Evolutionary conservation across 1,140 invertebrate genomes (phyloP).

Genomic region (Scaptomyza pallida): DNA sequence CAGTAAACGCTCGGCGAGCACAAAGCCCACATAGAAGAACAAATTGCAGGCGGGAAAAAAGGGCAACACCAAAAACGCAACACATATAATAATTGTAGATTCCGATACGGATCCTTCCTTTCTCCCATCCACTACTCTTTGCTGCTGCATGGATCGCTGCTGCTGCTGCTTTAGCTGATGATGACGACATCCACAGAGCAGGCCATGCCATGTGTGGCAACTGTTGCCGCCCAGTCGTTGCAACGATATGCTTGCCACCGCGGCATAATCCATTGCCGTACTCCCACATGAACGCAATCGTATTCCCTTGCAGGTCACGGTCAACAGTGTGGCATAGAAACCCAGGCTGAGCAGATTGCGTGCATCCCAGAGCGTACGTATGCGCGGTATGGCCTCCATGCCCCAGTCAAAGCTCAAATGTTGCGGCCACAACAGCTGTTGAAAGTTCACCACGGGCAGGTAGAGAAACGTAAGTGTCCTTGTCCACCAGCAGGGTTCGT

Average conservation of each 20-base stretch:
- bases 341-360: slow-evolving; percentile 89
- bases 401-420: slow-evolving; percentile 97
- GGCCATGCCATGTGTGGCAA: slow-evolving; percentile 51
- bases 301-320: slow-evolving; percentile 78
- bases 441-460: slow-evolving; percentile 93
- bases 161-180: slow-evolving; percentile 37
- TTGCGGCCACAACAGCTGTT: slow-evolving; percentile 91
- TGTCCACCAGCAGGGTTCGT: slow-evolving; percentile 88
- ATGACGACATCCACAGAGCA: slow-evolving; percentile 47
- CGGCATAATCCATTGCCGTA: slow-evolving; percentile 35
- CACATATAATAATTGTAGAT: slow-evolving; percentile 89
- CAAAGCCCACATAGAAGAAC: slow-evolving; percentile 98
- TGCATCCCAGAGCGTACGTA: slow-evolving; percentile 89
- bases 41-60: slow-evolving; percentile 97
- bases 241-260: slow-evolving; percentile 55
- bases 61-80: slow-evolving; percentile 93
- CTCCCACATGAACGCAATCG: slow-evolving; percentile 6
- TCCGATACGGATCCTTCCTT: neutral
- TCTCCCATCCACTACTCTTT: neutral
- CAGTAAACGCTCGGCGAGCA: slow-evolving; percentile 96
- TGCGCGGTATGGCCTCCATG: slow-evolving; percentile 94
- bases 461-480: slow-evolving; percentile 93
- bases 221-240: slow-evolving; percentile 48
- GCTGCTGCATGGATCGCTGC: neutral
- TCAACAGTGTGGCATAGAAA: slow-evolving; percentile 88